Evolutionary conservation across 2,113 vertebrate genomes (phyloP), one percentile per base, ranked within the genome.

Genomic region (Platichthys flesus): DNA sequence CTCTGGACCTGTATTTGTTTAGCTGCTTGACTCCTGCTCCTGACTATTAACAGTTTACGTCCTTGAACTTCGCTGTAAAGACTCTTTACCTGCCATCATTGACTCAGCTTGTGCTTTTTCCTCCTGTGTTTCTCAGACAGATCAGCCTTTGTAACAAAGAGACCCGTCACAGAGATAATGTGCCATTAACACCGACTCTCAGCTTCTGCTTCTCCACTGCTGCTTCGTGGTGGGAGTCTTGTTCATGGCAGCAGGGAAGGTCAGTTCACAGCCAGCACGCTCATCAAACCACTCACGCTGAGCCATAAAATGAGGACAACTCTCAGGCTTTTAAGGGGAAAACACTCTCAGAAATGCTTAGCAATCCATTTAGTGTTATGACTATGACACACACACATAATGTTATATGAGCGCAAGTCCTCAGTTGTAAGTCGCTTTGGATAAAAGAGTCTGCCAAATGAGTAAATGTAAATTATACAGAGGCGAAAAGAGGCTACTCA

Each of bases 321-420:
- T 76, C 66, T 58, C 10, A 1, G 55, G 78, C 73, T 87, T 90
- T 87, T 84, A 80, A 82, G 64, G 67, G 82, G 37, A 81, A 89
- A 87, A 78, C 14, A 45, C 76, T 74, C 59, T 64, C 79, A 54
- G 85, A 74, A 76, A 80, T 62, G 75, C 64, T 80, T 65, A 65
- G 76, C 75, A 80, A 85, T 88, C 75, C 63, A 82, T 85, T 76
- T 73, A 81, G 69, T 75, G 69, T 76, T 78, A 88, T 76, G 81
- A 84, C 75, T 61, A 55, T 5, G 40, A 79, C 57, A 80, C 66
- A 74, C 74, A 59, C 37, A 71, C 62, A 57, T 15, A 57, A 5
- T 12, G 28, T 60, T 20, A 35, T 35, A 37, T 20, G 58, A 20
- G 58, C 16, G 2, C 35, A 9, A 60, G 31, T 20, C 24, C 7